Conservation (phyloP, 2,888 invertebrate species). For the Oasisia sp. region DNA sequence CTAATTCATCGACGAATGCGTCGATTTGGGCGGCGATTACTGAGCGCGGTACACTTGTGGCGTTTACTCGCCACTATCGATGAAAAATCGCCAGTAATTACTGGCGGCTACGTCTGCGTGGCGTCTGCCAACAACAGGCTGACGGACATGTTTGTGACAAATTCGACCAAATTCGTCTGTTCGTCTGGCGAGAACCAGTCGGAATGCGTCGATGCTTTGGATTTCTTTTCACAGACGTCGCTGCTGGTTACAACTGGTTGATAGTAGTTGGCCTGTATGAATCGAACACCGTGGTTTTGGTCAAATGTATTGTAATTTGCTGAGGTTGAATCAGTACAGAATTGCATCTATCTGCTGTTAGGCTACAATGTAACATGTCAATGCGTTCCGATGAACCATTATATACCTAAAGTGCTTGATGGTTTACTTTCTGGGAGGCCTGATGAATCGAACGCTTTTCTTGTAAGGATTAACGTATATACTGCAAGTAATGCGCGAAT, state of each 20-base stretch:
- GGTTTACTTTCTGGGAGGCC: not conserved
- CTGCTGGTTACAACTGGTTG: not conserved
- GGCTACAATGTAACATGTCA: too few species aligned
- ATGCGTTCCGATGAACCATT: not conserved
- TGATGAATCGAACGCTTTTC: not conserved
- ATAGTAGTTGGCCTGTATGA: not conserved
- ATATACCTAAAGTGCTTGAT: not conserved
- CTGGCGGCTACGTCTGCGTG: not conserved
- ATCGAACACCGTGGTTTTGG: not conserved
- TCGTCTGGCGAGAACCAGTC: not conserved
- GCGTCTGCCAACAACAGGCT: not conserved
- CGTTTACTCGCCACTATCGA: not conserved
- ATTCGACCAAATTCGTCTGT: not conserved
- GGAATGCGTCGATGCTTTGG: not conserved
- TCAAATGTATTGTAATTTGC: not conserved
- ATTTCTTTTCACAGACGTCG: not conserved
- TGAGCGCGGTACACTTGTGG: not conserved
- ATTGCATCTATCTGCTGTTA: too few species aligned
- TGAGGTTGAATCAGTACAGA: not conserved
- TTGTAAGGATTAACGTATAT: not conserved
- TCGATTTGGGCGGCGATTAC: not conserved
- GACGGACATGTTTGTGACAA: not conserved
- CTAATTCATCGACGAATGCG: slow-evolving; percentile 17
- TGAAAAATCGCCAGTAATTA: slow-evolving; percentile 13
- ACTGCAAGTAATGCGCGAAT: not conserved